Percentiles rank a stretch among this genome's conserved stretches.
Evolutionary conservation across 2,888 invertebrate species (phyloP).

Genomic region (Plagodis dolabraria): DNA sequence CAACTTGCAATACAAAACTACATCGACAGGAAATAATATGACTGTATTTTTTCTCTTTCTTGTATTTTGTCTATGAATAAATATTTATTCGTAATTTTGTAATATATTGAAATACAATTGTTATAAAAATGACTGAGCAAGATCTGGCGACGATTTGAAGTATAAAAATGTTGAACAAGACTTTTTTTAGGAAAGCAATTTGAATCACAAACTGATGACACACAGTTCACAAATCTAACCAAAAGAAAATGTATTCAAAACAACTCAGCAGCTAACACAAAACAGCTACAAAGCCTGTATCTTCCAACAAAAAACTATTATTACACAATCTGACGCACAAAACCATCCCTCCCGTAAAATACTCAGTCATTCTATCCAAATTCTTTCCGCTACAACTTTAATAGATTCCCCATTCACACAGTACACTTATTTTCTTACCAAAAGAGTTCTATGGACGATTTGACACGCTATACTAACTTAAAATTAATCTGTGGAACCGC

Average conservation of each 20-base stretch:
- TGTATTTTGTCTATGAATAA: no score
- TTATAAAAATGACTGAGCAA: no score
- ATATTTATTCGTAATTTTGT: no score
- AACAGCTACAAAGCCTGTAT: conserved; percentile 16
- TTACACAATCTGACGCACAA: conserved; percentile 34
- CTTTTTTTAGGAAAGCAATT: no score
- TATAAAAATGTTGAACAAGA: no score
- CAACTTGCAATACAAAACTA: no score
- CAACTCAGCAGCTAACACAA: neutral
- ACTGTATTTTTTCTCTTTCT: no score
- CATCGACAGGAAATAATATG: no score
- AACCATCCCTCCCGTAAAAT: conserved; percentile 34
- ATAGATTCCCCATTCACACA: conserved; percentile 41
- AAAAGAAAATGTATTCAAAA: no score
- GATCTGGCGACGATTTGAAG: no score
- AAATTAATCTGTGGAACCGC: conserved; percentile 9
- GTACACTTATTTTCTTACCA: conserved; percentile 35
- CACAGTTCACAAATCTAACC: no score
- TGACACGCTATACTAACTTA: conserved; percentile 36
- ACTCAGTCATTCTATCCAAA: conserved; percentile 39
- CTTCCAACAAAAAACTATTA: conserved; percentile 28
- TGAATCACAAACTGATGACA: neutral
- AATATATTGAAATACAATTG: no score
- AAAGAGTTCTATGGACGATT: conserved; percentile 37
- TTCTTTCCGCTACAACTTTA: conserved; percentile 37